Conservation (phyloP, 2,888 invertebrate species). For the Erynnis tages region DNA sequence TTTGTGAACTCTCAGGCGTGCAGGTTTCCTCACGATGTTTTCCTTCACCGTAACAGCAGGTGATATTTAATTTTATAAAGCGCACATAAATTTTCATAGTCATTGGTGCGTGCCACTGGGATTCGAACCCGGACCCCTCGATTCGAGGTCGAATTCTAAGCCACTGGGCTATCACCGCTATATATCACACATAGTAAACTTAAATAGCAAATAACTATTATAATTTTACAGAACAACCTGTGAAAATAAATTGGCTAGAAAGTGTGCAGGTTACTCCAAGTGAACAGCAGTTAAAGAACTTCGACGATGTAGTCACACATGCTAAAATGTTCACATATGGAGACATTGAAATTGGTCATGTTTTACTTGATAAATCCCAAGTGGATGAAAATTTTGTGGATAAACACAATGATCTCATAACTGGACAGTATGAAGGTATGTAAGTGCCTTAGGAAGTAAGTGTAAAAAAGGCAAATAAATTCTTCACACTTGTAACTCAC, state of each 20-base stretch:
- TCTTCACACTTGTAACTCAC: too few species aligned
- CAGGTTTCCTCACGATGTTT: too few species aligned
- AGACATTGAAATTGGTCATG: conserved; percentile 72
- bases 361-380: conserved; percentile 44
- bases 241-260: conserved; percentile 52
- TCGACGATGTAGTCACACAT: conserved; percentile 52
- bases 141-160: too few species aligned
- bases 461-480: too few species aligned
- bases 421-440: conserved; percentile 90
- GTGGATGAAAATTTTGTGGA: conserved; percentile 72
- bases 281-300: conserved; percentile 45
- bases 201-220: neutral
- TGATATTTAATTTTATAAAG: too few species aligned
- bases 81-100: too few species aligned
- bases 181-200: too few species aligned
- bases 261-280: conserved; percentile 56
- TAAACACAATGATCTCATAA: conserved; percentile 87
- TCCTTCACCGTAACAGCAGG: too few species aligned
- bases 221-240: conserved; percentile 32
- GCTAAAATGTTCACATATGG: conserved; percentile 69
- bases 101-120: too few species aligned
- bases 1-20: too few species aligned
- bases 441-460: neutral
- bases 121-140: too few species aligned
- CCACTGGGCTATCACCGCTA: too few species aligned